These are phyloP conservation scores for Rhynchonema sp. DNA, from an alignment of 2,888 invertebrate species.

Conservation along the genomic window DNA sequence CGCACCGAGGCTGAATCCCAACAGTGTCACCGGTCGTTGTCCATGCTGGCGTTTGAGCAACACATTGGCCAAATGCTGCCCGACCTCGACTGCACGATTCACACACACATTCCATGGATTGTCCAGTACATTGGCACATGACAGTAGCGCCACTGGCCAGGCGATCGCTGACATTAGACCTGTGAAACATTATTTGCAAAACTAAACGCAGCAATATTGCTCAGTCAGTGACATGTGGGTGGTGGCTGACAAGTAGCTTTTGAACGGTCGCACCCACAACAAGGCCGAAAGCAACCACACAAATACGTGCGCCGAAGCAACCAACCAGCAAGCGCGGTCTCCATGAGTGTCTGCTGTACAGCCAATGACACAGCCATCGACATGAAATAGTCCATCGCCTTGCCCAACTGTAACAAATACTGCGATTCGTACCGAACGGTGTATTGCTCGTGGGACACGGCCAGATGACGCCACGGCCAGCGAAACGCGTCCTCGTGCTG, in stretches of 20 bases:
- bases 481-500: constrained; percentile 26
- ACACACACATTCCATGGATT: constrained; percentile 50
- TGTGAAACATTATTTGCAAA: constrained; percentile 20
- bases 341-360: constrained; percentile 45
- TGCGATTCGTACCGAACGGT: constrained; percentile 43
- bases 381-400: constrained; percentile 43
- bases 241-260: no score
- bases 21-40: constrained; percentile 44
- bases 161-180: constrained; percentile 45
- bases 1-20: constrained; percentile 48
- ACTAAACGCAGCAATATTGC: no score
- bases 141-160: constrained; percentile 45
- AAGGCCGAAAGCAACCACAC: neutral
- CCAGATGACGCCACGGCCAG: constrained; percentile 40
- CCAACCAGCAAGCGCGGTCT: constrained; percentile 42
- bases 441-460: constrained; percentile 44
- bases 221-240: no score
- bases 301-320: neutral
- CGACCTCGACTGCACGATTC: constrained; percentile 40
- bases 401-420: constrained; percentile 41
- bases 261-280: no score
- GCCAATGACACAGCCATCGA: constrained; percentile 38
- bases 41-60: constrained; percentile 42
- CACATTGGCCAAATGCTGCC: constrained; percentile 45
- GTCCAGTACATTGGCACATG: constrained; percentile 40